phyloP scores from a whole-genome alignment of 2,113 vertebrate species.

The Gopherus flavomarginatus region DNA sequence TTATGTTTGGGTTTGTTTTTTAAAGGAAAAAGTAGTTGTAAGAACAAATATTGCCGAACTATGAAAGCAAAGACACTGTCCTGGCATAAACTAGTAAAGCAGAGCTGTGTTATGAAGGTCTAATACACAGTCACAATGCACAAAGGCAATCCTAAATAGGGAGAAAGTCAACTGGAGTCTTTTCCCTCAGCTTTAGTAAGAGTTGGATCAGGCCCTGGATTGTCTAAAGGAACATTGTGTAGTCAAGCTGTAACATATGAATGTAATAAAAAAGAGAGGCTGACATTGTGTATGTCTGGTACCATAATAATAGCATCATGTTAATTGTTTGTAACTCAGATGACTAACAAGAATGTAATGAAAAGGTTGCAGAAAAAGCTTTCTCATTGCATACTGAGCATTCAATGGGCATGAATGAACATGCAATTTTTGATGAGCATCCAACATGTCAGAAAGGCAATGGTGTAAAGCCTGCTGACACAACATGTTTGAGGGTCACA shows the following conservation, averaged over 20 bases:
- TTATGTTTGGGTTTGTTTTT: rapidly evolving
- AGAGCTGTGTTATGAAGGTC: background rate
- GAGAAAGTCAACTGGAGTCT: background rate
- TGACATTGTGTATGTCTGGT: rapidly evolving
- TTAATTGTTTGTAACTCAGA: background rate
- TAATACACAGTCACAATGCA: background rate
- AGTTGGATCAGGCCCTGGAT: background rate
- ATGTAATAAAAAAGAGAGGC: background rate
- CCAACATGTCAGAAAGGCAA: background rate
- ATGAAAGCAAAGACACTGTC: background rate
- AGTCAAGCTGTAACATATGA: background rate
- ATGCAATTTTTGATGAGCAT: background rate
- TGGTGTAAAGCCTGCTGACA: background rate
- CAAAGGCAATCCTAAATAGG: background rate
- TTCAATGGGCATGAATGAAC: rapidly evolving
- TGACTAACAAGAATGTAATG: background rate
- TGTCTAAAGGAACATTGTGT: background rate
- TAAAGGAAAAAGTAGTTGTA: background rate
- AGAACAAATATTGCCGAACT: background rate
- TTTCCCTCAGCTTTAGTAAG: background rate
- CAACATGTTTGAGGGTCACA: background rate
- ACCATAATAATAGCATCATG: background rate
- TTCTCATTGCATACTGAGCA: background rate
- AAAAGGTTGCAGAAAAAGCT: background rate
- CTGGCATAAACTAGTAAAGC: background rate